A percentile compares a stretch with the other conserved stretches of the same genome.
Conservation (phyloP, 1,140 invertebrate species). For the Eulimnadia texana region DNA sequence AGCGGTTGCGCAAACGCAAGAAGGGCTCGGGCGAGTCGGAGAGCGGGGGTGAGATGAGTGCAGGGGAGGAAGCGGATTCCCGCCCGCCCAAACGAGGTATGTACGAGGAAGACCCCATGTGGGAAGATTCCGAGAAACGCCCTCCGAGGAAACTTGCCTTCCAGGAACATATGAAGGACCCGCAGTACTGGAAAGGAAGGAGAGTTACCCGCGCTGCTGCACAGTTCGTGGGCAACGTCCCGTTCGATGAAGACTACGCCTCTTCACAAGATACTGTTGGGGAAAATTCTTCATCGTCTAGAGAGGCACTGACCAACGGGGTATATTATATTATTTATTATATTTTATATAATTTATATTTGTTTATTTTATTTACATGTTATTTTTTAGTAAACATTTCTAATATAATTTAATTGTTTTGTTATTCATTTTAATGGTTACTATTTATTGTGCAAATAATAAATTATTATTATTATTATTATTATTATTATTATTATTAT, state of each 20-base stretch:
- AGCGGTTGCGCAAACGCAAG: slow-evolving; percentile 2
- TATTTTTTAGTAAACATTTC: too few species aligned
- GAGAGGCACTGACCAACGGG: too few species aligned
- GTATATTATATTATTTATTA: too few species aligned
- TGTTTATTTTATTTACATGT: background rate
- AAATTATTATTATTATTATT: too few species aligned
- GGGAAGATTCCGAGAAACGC: background rate
- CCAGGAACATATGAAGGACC: slow-evolving; percentile 3
- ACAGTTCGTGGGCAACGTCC: background rate
- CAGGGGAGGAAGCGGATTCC: too few species aligned
- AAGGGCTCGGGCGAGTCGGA: background rate
- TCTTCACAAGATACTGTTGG: too few species aligned
- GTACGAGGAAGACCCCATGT: background rate
- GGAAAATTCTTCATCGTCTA: too few species aligned
- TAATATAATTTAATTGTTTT: too few species aligned
- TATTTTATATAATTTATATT: too few species aligned
- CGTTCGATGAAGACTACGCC: background rate
- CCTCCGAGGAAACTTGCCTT: background rate
- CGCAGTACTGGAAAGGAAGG: background rate
- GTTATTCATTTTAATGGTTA: background rate
- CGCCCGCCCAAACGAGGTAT: background rate
- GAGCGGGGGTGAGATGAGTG: too few species aligned
- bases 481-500: too few species aligned
- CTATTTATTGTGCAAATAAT: background rate
- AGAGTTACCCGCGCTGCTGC: slow-evolving; percentile 2